Conservation (phyloP, 2,888 invertebrate genomes). For the Dynastes maya region DNA sequence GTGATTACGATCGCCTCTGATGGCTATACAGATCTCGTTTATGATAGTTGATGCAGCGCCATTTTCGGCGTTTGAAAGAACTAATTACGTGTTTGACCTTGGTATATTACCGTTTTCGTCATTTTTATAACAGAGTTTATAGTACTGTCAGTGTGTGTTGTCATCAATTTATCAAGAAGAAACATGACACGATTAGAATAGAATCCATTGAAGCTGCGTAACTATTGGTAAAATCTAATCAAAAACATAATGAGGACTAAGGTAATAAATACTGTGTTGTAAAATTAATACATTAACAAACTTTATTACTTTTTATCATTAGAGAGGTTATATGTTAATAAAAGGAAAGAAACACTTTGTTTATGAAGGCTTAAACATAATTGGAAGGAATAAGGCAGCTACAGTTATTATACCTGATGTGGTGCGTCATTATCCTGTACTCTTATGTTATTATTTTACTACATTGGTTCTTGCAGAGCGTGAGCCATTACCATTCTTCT, state of each 20-base stretch:
- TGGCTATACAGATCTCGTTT: too few relatives aligned
- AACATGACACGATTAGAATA: too few relatives aligned
- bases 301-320: slow-evolving; percentile 38
- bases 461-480: slow-evolving; percentile 58
- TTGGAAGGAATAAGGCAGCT: slow-evolving; percentile 65
- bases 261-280: not conserved
- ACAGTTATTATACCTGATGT: slow-evolving; percentile 64
- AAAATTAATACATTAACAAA: not conserved
- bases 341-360: slow-evolving; percentile 57
- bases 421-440: slow-evolving; percentile 57
- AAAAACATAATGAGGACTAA: not conserved
- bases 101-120: too few relatives aligned
- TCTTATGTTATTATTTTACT: not conserved
- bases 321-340: slow-evolving; percentile 60
- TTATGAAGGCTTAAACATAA: slow-evolving; percentile 65
- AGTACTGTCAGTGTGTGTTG: too few relatives aligned
- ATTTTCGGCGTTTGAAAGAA: too few relatives aligned
- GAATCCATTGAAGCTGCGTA: too few relatives aligned
- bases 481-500: slow-evolving; percentile 67
- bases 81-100: too few relatives aligned
- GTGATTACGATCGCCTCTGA: too few relatives aligned
- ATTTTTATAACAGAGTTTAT: too few relatives aligned
- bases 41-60: too few relatives aligned
- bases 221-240: not conserved
- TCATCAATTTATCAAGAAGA: too few relatives aligned